Evolutionary conservation across 2,797 vertebrate genomes (phyloP), one percentile per base, ranked within the genome.

Genomic region (Toxotes lorentzi): DNA sequence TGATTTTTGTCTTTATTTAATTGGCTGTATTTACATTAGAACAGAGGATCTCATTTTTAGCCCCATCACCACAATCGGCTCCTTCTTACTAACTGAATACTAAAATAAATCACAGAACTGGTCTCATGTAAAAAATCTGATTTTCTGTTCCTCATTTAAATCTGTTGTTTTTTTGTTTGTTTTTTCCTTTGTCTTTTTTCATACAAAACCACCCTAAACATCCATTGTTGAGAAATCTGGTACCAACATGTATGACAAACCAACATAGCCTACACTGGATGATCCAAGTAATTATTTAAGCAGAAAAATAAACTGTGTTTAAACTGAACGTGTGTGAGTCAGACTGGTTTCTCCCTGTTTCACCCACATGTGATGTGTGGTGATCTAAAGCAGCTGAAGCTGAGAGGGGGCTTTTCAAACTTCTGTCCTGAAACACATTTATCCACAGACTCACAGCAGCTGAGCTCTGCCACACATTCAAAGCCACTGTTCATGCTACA

Each of bases 251-350:
- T 97, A 97, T 97, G 97, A 96, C 94, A 92, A 96, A 97, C 90
- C 97, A 95, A 94, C 95, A 96, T 96, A 97, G 89, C 89, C 91
- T 95, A 97, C 97, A 98, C 97, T 98, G 97, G 97, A 98, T 97
- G 97, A 98, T 95, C 96, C 96, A 96, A 97, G 95, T 96, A 93
- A 97, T 98, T 97, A 99, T 99, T 99, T 98, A 99, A 99, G 95
- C 97, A 96, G 96, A 97, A 97, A 85, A 99, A 99, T 99, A 99
- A 99, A 99, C 96, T 96, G 97, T 98, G 97, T 98, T 98, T 95
- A 96, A 98, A 97, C 94, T 65, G 76, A 92, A 84, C 14, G 4
- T 41, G 45, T 65, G 35, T 17, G 71, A 71, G 53, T 77, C 35
- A 0, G 13, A 16, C 43, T 54, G n/a, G 10, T 21, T 30, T 19